These are phyloP conservation scores for Pseudoips prasinana DNA, from an alignment of 2,888 invertebrate species.

Conservation along the genomic window DNA sequence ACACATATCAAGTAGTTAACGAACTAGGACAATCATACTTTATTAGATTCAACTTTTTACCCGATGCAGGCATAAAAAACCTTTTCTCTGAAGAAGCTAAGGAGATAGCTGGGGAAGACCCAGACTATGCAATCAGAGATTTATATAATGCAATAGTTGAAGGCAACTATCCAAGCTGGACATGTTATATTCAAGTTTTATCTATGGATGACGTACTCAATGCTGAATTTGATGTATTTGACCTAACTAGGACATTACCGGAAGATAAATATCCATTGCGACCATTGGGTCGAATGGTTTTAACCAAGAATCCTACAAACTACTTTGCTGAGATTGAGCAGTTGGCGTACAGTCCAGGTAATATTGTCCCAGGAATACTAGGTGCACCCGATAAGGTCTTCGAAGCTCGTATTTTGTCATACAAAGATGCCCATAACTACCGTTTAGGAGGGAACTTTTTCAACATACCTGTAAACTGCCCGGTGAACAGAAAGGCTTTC, in stretches of 20 bases:
- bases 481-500: slow-evolving; percentile 83
- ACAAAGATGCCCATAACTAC: slow-evolving; percentile 92
- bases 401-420: slow-evolving; percentile 90
- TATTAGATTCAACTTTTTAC: slow-evolving; percentile 94
- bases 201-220: slow-evolving; percentile 89
- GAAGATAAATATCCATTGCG: slow-evolving; percentile 88
- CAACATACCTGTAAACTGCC: slow-evolving; percentile 96
- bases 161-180: slow-evolving; percentile 88
- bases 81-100: slow-evolving; percentile 84
- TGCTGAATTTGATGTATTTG: slow-evolving; percentile 92
- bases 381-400: slow-evolving; percentile 95
- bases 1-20: slow-evolving; percentile 94
- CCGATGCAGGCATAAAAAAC: slow-evolving; percentile 92
- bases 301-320: slow-evolving; percentile 93
- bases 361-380: slow-evolving; percentile 94
- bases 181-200: slow-evolving; percentile 91
- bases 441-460: slow-evolving; percentile 94
- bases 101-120: slow-evolving; percentile 86
- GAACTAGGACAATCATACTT: slow-evolving; percentile 85
- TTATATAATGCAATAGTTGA: slow-evolving; percentile 91
- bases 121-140: slow-evolving; percentile 93
- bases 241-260: slow-evolving; percentile 94
- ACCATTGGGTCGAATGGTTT: slow-evolving; percentile 89
- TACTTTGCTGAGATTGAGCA: slow-evolving; percentile 97
- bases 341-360: slow-evolving; percentile 92